These are phyloP conservation scores for Macrotrachela quadricornifera DNA, from an alignment of 1,140 invertebrate genomes.

Conservation along the genomic window DNA sequence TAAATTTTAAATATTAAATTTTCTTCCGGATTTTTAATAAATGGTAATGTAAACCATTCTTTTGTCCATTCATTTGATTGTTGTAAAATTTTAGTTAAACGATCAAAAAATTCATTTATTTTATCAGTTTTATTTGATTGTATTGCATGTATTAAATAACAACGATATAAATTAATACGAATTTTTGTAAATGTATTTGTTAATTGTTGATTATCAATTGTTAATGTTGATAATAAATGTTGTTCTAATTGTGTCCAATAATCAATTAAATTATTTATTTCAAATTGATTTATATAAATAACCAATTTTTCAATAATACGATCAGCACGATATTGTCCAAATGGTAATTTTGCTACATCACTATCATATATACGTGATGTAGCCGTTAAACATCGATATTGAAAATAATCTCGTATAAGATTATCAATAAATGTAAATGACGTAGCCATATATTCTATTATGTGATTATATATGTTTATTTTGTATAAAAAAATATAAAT, in stretches of 20 bases:
- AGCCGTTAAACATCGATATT: conserved; percentile 66
- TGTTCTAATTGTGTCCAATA: conserved; percentile 66
- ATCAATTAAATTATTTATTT: conserved; percentile 51
- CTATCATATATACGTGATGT: conserved; percentile 62
- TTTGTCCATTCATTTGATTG: conserved; percentile 75
- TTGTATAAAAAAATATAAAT: too few relatives aligned
- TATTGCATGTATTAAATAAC: conserved; percentile 65
- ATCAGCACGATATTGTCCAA: conserved; percentile 68
- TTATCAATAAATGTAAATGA: conserved; percentile 47
- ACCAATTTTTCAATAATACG: conserved; percentile 68
- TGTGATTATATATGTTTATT: too few relatives aligned
- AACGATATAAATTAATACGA: conserved; percentile 61
- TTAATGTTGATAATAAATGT: conserved; percentile 56
- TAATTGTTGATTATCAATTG: conserved; percentile 30
- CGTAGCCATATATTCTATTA: not conserved
- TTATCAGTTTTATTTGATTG: conserved; percentile 58
- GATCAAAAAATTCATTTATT: conserved; percentile 64
- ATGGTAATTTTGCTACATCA: conserved; percentile 68
- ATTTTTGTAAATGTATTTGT: conserved; percentile 44
- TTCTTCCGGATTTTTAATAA: conserved; percentile 69
- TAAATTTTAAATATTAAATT: conserved; percentile 61
- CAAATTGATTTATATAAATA: conserved; percentile 50
- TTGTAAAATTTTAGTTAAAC: conserved; percentile 32
- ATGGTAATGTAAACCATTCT: conserved; percentile 87
- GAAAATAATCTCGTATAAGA: conserved; percentile 66